Evolutionary conservation across 2,797 vertebrate genomes (phyloP).

Genomic region (Labeo calbasu): DNA sequence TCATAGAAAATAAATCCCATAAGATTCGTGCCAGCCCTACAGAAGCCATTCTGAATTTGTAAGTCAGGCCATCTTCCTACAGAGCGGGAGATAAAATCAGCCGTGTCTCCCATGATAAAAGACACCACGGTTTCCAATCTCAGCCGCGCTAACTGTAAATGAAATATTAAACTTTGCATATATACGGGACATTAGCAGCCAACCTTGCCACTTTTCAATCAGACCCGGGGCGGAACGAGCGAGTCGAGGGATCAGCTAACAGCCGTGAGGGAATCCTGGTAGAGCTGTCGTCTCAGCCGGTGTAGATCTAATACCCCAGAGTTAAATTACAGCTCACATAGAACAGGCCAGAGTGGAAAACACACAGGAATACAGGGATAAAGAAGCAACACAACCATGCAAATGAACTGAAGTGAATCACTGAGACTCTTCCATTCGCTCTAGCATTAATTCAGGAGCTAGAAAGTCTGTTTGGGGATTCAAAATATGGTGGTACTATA

Average conservation of each 20-base stretch:
- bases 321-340: conserved; percentile 37
- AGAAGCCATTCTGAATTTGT: not conserved
- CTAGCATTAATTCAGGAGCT: not conserved
- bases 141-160: conserved; percentile 56
- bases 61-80: conserved; percentile 8
- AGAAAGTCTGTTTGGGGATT: not conserved
- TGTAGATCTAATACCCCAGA: conserved; percentile 25
- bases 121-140: conserved; percentile 53
- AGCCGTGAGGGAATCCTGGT: conserved; percentile 25
- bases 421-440: not conserved
- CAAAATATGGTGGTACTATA: not conserved
- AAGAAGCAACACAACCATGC: conserved; percentile 30
- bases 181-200: conserved; percentile 68
- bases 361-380: conserved; percentile 28
- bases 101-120: conserved; percentile 34
- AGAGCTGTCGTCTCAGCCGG: conserved; percentile 6
- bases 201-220: conserved; percentile 52
- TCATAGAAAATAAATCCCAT: conserved; percentile 21
- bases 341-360: conserved; percentile 22
- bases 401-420: conserved; percentile 25
- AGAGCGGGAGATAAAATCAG: conserved; percentile 35
- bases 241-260: conserved; percentile 9
- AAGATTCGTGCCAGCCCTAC: not conserved
- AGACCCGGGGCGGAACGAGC: conserved; percentile 18
- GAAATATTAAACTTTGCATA: conserved; percentile 70